Percentiles rank a stretch among this genome's conserved stretches.
phyloP scores from a whole-genome alignment of 2,797 vertebrate genomes.

The Tadarida brasiliensis region DNA sequence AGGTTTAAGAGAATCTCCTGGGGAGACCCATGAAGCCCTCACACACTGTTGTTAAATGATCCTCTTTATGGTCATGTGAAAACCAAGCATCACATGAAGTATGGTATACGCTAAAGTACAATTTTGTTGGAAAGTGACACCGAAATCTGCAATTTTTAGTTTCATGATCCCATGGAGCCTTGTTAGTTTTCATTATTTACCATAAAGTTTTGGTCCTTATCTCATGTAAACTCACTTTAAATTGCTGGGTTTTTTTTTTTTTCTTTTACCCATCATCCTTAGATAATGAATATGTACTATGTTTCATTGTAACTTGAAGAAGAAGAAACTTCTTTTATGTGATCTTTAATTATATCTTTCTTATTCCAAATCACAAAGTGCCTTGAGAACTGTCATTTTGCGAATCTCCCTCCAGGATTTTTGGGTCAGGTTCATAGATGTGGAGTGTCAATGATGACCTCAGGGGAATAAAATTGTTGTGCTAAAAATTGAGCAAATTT shows the following conservation, averaged over 20 bases:
- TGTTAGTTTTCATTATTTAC: constrained; percentile 13
- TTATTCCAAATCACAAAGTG: constrained; percentile 39
- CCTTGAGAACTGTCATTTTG: constrained; percentile 18
- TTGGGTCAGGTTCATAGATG: background rate
- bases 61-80: background rate
- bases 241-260: background rate
- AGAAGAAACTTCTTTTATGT: constrained; percentile 23
- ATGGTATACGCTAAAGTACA: background rate
- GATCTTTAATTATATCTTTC: constrained; percentile 59
- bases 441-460: background rate
- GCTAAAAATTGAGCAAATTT: constrained; percentile 75
- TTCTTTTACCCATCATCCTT: background rate
- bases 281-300: background rate
- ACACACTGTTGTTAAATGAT: background rate
- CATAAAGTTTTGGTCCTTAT: constrained; percentile 15
- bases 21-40: background rate
- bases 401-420: background rate
- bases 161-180: background rate
- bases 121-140: background rate
- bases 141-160: background rate
- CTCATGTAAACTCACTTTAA: background rate
- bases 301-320: constrained; percentile 43
- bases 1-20: background rate
- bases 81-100: background rate
- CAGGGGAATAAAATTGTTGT: constrained; percentile 42